Conservation (phyloP, 2,797 vertebrate genomes). For the Sebastes steindachneri region DNA sequence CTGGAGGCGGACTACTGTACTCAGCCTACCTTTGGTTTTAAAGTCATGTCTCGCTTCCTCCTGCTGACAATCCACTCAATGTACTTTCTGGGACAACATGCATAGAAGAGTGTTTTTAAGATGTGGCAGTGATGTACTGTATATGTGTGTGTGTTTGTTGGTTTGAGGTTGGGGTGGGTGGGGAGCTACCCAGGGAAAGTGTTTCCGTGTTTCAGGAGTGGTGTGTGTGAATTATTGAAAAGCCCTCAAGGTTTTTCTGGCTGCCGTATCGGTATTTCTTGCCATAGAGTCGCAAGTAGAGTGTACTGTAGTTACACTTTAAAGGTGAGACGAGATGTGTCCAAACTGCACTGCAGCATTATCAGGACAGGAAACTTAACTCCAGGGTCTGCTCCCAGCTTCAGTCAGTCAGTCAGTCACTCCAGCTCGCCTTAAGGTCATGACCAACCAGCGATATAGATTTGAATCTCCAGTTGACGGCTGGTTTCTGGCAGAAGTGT, state of each 20-base stretch:
- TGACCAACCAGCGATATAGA: not conserved
- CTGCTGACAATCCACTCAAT: conserved; percentile 18
- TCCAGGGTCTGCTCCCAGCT: not conserved
- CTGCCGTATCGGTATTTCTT: conserved; percentile 44
- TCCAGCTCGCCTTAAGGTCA: not conserved
- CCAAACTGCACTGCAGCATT: conserved; percentile 29
- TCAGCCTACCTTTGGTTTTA: conserved; percentile 20
- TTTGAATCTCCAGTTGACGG: not conserved
- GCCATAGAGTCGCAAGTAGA: conserved; percentile 4
- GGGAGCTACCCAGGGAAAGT: conserved; percentile 54
- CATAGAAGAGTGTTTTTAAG: conserved; percentile 27
- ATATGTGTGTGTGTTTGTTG: conserved; percentile 16
- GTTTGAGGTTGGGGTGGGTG: not conserved
- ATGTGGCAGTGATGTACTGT: not conserved
- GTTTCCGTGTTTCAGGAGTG: conserved; percentile 70
- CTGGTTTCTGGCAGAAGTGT: not conserved
- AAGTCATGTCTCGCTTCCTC: conserved; percentile 24
- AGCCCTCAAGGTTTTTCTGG: conserved; percentile 54
- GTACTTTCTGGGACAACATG: conserved; percentile 54
- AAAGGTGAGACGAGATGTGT: conserved; percentile 48
- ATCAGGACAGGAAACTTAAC: conserved; percentile 3
- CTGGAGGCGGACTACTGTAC: conserved; percentile 4
- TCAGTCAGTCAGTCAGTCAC: not conserved
- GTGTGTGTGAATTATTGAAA: conserved; percentile 78
- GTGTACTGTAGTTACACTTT: conserved; percentile 38